phyloP scores from a whole-genome alignment of 2,888 invertebrate species.

The Exephanes ischioxanthus region DNA sequence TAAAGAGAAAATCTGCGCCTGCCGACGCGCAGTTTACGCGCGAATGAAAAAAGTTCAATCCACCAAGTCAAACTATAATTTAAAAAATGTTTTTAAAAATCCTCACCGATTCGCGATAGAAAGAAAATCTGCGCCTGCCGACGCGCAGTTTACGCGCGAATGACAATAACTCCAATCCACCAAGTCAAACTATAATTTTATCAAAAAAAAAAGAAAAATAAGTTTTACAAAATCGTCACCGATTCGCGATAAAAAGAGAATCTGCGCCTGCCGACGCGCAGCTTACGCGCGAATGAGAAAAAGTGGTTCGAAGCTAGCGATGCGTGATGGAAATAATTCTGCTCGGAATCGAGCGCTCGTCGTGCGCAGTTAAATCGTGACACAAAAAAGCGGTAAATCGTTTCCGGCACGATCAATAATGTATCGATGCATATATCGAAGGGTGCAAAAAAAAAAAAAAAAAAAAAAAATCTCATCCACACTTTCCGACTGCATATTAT shows the following conservation, averaged over 20 bases:
- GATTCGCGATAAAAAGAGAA: too few species aligned
- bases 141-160: too few species aligned
- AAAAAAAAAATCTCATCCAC: constrained; percentile 29
- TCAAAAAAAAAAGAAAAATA: too few species aligned
- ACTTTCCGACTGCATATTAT: background rate
- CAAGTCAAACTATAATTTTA: too few species aligned
- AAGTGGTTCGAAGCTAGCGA: constrained; percentile 28
- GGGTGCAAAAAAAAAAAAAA: constrained; percentile 26
- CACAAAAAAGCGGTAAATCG: constrained; percentile 9
- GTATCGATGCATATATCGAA: constrained; percentile 24
- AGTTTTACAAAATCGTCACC: too few species aligned
- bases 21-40: background rate
- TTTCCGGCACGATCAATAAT: constrained; percentile 14
- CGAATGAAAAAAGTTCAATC: constrained; percentile 28
- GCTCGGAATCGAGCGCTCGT: background rate
- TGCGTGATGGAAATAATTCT: background rate
- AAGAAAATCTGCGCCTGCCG: too few species aligned
- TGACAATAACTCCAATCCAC: too few species aligned
- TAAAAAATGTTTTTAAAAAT: too few species aligned
- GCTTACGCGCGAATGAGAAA: background rate
- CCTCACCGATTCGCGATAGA: too few species aligned
- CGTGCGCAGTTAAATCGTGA: background rate
- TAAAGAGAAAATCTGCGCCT: background rate
- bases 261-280: background rate
- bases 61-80: too few species aligned